These are phyloP conservation scores for Sinocyclocheilus maitianheensis DNA, from an alignment of 2,113 vertebrate species.

Conservation along the genomic window DNA sequence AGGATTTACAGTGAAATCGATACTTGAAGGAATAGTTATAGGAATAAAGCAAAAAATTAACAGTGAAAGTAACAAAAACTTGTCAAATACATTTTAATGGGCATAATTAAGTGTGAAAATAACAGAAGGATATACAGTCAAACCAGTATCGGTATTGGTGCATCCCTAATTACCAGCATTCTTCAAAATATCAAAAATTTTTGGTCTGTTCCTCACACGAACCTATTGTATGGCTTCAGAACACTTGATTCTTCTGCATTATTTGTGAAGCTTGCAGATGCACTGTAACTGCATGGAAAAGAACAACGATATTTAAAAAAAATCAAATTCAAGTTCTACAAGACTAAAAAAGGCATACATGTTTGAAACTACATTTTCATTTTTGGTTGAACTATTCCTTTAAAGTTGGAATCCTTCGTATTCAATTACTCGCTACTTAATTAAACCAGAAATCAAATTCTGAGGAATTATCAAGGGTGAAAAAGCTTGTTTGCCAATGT, in stretches of 20 bases:
- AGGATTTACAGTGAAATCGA: not conserved
- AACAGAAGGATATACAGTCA: too few species aligned
- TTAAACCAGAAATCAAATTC: not conserved
- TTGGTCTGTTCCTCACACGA: not conserved
- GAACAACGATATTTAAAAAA: too few species aligned
- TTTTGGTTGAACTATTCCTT: not conserved
- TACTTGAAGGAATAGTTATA: too few species aligned
- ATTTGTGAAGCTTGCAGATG: not conserved
- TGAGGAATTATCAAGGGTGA: conserved; percentile 7
- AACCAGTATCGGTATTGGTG: too few species aligned
- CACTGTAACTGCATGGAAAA: not conserved
- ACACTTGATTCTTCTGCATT: not conserved
- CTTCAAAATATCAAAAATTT: not conserved
- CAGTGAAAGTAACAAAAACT: too few species aligned
- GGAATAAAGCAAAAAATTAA: too few species aligned
- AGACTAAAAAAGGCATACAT: not conserved
- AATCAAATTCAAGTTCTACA: not conserved
- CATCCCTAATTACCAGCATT: too few species aligned
- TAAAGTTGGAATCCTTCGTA: too few species aligned
- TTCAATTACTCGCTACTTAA: not conserved
- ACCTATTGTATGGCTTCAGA: not conserved
- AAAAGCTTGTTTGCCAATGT: conserved; percentile 23
- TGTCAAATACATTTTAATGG: too few species aligned
- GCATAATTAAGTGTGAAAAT: too few species aligned
- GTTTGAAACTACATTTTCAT: not conserved